phyloP scores from a whole-genome alignment of 1,140 invertebrate genomes.

The Batillaria attramentaria region DNA sequence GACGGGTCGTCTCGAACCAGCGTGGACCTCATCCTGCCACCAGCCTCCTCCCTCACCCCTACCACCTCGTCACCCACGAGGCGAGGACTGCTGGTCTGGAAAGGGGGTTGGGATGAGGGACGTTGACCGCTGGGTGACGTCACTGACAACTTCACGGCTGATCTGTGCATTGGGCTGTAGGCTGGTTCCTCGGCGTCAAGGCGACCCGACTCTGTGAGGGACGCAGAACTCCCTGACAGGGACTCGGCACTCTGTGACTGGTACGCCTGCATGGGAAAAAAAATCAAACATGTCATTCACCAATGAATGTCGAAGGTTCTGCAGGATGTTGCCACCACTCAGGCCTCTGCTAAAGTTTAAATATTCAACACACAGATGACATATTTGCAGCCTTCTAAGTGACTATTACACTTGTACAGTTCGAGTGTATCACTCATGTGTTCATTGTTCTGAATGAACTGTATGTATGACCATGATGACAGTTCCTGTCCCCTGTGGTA shows the following conservation, averaged over 20 bases:
- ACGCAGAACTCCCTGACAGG: slow-evolving; percentile 27
- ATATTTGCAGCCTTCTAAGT: no score
- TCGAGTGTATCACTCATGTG: no score
- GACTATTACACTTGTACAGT: no score
- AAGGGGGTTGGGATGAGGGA: neutral
- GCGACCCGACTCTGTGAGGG: slow-evolving; percentile 26
- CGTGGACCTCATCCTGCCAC: neutral
- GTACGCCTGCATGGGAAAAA: slow-evolving; percentile 60
- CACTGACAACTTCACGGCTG: slow-evolving; percentile 14
- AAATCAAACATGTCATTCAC: neutral
- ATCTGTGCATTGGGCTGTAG: slow-evolving; percentile 16
- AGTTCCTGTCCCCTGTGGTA: no score
- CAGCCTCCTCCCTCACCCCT: neutral
- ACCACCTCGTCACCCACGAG: neutral
- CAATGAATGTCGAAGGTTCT: no score
- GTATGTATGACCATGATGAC: no score
- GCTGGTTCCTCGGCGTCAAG: slow-evolving; percentile 1
- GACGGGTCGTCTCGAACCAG: neutral
- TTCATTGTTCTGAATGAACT: no score
- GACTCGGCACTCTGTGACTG: slow-evolving; percentile 46
- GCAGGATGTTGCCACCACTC: no score
- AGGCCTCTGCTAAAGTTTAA: no score
- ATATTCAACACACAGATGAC: no score
- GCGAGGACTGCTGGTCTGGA: neutral
- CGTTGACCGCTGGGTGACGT: neutral